Conservation (phyloP, 2,797 vertebrate species). For the Falco naumanni region DNA sequence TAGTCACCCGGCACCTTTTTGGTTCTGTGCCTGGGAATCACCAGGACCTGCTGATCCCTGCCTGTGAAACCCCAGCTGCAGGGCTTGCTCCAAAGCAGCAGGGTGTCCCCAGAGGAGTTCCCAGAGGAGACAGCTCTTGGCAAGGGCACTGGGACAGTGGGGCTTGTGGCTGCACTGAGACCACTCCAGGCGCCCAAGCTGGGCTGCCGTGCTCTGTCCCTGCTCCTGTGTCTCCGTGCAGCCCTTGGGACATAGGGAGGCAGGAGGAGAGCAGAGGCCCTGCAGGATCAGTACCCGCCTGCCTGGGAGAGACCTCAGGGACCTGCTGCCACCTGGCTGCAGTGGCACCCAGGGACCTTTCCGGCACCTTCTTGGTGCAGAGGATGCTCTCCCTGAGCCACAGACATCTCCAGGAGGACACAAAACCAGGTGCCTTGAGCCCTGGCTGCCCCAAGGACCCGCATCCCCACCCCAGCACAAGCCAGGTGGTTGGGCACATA, state of each 20-base stretch:
- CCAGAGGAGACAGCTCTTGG: not conserved
- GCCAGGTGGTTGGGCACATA: accelerated
- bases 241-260: not conserved
- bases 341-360: not conserved
- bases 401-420: not conserved
- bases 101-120: not conserved
- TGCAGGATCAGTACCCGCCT: not conserved
- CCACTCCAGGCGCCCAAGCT: not conserved
- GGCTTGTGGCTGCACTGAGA: not conserved
- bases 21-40: not conserved
- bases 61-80: not conserved
- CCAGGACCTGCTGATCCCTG: not conserved
- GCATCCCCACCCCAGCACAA: not conserved
- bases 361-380: accelerated
- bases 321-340: not conserved
- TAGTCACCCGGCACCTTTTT: not conserved
- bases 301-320: not conserved
- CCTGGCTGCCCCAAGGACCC: not conserved
- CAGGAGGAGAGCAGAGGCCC: not conserved
- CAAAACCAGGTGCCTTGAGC: not conserved
- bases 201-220: not conserved
- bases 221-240: not conserved
- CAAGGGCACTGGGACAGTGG: not conserved
- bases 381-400: not conserved
- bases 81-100: not conserved